Base-by-base conservation (phyloP, 2,888 invertebrate genomes). In the Epinotia demarniana region DNA sequence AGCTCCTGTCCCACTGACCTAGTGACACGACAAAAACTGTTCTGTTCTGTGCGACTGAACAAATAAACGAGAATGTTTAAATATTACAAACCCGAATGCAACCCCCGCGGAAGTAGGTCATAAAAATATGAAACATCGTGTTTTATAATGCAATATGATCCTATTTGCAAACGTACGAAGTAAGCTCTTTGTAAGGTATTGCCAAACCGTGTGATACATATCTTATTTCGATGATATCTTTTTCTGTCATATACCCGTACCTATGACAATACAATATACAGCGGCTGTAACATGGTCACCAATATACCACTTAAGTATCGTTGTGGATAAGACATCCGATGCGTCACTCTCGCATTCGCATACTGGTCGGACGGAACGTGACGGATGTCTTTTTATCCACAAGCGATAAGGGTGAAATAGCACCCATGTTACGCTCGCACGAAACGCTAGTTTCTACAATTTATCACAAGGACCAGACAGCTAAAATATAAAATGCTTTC, bases 1-100 rank as follows among this genome's bases (percentile, higher is more conserved):
- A 84, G 76, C 80, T 81, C 81, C 87, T 87, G 88, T 87, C 90
- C 92, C 79, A 90, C 86, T 92, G 88, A 92, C 92, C 92, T 81
- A 90, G 84, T 91, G 87, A 90, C 91, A 89, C 86, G 87, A 87
- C 89, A 86, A 89, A 90, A 89, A 86, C 85, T 67, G 71, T 84
- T 79, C 81, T 84, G 79, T 79, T 82, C 84, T 81, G 84, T 86
- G 82, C 84, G 82, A 81, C 82, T 83, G 84, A 86, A 88, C 87
- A 89, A 89, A 91, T 89, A 90, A 85, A 88, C 85, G 83, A 82
- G 85, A 84, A 88, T 85, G 80, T 84, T 85, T 86, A 86, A 87
- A 87, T 86, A 85, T 83, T 83, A 82, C 84, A 82, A 80, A 80
- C 78, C 79, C 81, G 81, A 81, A 81, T 80, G 79, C 80, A 72